phyloP scores from a whole-genome alignment of 2,888 invertebrate species.

The Boloria selene region DNA sequence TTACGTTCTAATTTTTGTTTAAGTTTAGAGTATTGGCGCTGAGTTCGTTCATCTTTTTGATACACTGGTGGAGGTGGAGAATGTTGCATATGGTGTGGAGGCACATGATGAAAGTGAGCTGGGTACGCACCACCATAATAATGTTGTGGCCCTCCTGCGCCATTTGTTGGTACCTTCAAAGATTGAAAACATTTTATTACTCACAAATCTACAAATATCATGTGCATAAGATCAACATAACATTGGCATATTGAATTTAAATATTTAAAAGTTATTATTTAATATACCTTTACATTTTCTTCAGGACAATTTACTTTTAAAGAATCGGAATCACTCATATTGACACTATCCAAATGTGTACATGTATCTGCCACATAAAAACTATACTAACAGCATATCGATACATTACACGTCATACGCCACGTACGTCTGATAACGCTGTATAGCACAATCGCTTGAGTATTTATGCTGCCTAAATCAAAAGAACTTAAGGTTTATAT shows the following conservation, averaged over 20 bases:
- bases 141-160: constrained; percentile 86
- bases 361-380: constrained; percentile 35
- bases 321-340: constrained; percentile 54
- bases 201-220: background rate
- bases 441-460: constrained; percentile 27
- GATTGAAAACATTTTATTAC: constrained; percentile 30
- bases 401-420: constrained; percentile 57
- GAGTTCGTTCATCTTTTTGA: constrained; percentile 90
- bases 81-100: constrained; percentile 85
- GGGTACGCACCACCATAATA: constrained; percentile 84
- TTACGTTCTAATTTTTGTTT: constrained; percentile 89
- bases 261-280: too few species aligned
- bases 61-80: constrained; percentile 85
- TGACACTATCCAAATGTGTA: constrained; percentile 35
- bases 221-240: too few species aligned
- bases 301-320: constrained; percentile 46
- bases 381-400: constrained; percentile 30
- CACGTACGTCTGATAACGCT: constrained; percentile 73
- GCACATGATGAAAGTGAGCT: constrained; percentile 81
- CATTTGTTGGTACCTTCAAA: constrained; percentile 85
- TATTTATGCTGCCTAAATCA: constrained; percentile 49
- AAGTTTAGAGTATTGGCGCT: constrained; percentile 89
- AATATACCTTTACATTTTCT: constrained; percentile 51
- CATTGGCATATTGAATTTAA: too few species aligned
- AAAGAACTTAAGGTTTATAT: constrained; percentile 47